phyloP scores from a whole-genome alignment of 2,888 invertebrate species.

The Eristalis pertinax region DNA sequence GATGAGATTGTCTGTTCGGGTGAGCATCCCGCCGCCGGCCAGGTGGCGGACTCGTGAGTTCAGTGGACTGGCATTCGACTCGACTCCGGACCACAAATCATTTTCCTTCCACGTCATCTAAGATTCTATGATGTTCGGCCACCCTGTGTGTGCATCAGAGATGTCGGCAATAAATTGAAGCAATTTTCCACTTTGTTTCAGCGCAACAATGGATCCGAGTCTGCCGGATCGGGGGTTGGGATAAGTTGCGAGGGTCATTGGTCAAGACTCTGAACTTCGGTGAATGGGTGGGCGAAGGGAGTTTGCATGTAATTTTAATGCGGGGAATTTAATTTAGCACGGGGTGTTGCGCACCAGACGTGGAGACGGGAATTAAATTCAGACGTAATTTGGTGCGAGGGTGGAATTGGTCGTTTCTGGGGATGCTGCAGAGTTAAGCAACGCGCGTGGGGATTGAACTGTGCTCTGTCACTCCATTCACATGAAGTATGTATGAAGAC shows the following conservation, averaged over 20 bases:
- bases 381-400: too few species aligned
- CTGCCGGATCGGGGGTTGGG: background rate
- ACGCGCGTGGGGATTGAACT: too few species aligned
- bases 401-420: too few species aligned
- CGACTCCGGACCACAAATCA: slow-evolving; percentile 57
- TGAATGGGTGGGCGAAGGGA: background rate
- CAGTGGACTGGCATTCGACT: slow-evolving; percentile 43
- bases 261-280: slow-evolving; percentile 39
- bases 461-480: too few species aligned
- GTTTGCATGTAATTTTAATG: slow-evolving; percentile 40
- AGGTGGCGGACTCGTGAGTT: slow-evolving; percentile 44
- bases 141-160: slow-evolving; percentile 42
- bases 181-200: slow-evolving; percentile 66
- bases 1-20: slow-evolving; percentile 15
- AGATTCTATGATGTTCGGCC: slow-evolving; percentile 59
- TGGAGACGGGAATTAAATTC: too few species aligned
- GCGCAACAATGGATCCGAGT: slow-evolving; percentile 52
- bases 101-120: slow-evolving; percentile 63
- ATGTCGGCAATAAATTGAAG: slow-evolving; percentile 69
- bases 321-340: background rate
- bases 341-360: background rate
- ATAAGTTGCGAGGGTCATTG: slow-evolving; percentile 8
- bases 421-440: too few species aligned
- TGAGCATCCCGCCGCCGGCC: slow-evolving; percentile 32
- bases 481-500: too few species aligned